These are phyloP conservation scores for Pangasianodon gigas DNA, from an alignment of 2,113 vertebrate species.

Conservation along the genomic window DNA sequence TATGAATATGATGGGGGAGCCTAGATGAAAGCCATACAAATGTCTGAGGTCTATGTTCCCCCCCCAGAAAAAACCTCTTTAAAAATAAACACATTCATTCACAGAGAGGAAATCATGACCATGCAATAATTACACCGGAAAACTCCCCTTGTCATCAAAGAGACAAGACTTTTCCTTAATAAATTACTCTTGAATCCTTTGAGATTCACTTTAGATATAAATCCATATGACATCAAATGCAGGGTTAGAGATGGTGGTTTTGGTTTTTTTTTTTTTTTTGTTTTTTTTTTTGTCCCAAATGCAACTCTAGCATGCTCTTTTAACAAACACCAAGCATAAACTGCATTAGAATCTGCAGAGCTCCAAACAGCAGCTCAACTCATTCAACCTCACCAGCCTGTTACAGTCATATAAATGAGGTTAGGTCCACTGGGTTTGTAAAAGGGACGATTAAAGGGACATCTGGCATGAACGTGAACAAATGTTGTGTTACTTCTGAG, in stretches of 20 bases:
- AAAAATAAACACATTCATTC: constrained; percentile 32
- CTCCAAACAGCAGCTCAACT: background rate
- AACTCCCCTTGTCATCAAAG: constrained; percentile 31
- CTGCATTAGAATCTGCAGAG: background rate
- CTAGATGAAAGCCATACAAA: constrained; percentile 12
- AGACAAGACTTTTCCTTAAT: constrained; percentile 27
- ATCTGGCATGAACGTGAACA: constrained; percentile 14
- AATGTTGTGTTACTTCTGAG: constrained; percentile 7
- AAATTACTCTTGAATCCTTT: constrained; percentile 1
- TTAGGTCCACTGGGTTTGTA: constrained; percentile 8
- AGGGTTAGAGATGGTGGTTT: no score
- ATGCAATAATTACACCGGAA: constrained; percentile 29
- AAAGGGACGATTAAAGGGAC: constrained; percentile 26
- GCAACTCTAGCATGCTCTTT: background rate
- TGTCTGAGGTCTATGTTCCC: background rate
- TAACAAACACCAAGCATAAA: background rate
- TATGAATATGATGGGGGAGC: background rate
- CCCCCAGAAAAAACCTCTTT: background rate
- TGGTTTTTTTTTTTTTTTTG: background rate
- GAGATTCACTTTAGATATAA: background rate
- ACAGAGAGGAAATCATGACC: constrained; percentile 24
- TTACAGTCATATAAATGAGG: background rate
- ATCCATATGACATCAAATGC: background rate
- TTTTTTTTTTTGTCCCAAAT: background rate
- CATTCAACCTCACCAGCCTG: background rate